Conservation (phyloP, 2,888 invertebrate species). For the Thera britannica region DNA sequence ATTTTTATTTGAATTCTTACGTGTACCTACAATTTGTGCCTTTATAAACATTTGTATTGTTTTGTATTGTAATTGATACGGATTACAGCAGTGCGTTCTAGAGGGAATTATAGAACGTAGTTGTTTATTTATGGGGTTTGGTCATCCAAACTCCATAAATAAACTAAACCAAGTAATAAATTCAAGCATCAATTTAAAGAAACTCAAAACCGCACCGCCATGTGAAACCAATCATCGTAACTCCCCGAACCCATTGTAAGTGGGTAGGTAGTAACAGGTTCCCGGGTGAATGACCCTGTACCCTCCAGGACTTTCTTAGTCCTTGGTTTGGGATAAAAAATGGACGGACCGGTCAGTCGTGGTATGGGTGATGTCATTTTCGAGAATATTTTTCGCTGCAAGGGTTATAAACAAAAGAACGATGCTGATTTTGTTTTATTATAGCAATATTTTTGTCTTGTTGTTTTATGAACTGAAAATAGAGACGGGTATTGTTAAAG, state of each 20-base stretch:
- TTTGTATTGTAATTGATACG: too few relatives aligned
- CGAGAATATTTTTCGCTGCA: slow-evolving; percentile 8
- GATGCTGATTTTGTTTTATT: background rate
- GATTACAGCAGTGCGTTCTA: too few relatives aligned
- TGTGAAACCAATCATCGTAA: slow-evolving; percentile 33
- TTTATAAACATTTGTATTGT: too few relatives aligned
- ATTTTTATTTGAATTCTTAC: too few relatives aligned
- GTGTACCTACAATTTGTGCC: too few relatives aligned
- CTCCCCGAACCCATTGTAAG: slow-evolving; percentile 38
- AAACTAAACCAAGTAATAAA: too few relatives aligned
- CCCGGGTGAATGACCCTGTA: slow-evolving; percentile 52
- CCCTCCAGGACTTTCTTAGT: slow-evolving; percentile 56
- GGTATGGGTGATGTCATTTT: slow-evolving; percentile 27
- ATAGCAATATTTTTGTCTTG: background rate
- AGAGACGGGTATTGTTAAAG: too few relatives aligned
- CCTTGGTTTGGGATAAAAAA: slow-evolving; percentile 45
- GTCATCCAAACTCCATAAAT: too few relatives aligned
- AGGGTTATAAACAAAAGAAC: background rate
- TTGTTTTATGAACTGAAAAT: too few relatives aligned
- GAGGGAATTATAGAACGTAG: too few relatives aligned
- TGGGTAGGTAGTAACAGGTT: slow-evolving; percentile 50
- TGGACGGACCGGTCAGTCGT: slow-evolving; percentile 29
- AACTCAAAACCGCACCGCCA: slow-evolving; percentile 16
- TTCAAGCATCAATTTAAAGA: background rate
- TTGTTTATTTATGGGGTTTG: too few relatives aligned